Conservation (phyloP, 2,888 invertebrate species). For the Tinea semifulvella region DNA sequence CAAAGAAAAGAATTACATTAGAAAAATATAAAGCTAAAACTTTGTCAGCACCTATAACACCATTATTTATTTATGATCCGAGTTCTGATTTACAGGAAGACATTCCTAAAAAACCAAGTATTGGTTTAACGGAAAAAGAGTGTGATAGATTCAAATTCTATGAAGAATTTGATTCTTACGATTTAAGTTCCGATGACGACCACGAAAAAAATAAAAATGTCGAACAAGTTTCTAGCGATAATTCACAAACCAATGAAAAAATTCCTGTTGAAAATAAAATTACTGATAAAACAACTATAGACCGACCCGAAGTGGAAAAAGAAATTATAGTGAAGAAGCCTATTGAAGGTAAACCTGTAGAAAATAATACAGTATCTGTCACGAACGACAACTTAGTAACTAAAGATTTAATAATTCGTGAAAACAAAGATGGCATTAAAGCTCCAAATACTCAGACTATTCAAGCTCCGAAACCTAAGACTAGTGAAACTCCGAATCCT, state of each 20-base stretch:
- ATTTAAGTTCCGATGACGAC: constrained; percentile 38
- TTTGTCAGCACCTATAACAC: constrained; percentile 20
- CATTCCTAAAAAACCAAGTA: constrained; percentile 38
- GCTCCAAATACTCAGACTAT: no score
- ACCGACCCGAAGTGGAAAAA: neutral
- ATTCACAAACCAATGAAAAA: constrained; percentile 18
- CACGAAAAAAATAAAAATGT: neutral
- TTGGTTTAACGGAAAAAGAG: constrained; percentile 58
- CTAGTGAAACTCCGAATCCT: no score
- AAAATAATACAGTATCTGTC: neutral
- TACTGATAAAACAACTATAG: constrained; percentile 24
- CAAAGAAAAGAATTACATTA: constrained; percentile 55
- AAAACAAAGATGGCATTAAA: no score
- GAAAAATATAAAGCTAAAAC: constrained; percentile 57
- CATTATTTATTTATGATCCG: constrained; percentile 24
- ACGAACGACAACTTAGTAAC: no score
- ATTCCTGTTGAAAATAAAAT: constrained; percentile 23
- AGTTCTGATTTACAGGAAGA: constrained; percentile 26
- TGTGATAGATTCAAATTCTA: constrained; percentile 52
- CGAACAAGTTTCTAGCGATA: neutral
- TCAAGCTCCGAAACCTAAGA: no score
- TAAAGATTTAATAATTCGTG: no score
- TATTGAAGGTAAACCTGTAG: neutral
- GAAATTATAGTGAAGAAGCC: neutral
- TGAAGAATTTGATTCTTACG: constrained; percentile 23